These are phyloP conservation scores for Aspidapion aeneum DNA, from an alignment of 2,888 invertebrate species.

Conservation along the genomic window DNA sequence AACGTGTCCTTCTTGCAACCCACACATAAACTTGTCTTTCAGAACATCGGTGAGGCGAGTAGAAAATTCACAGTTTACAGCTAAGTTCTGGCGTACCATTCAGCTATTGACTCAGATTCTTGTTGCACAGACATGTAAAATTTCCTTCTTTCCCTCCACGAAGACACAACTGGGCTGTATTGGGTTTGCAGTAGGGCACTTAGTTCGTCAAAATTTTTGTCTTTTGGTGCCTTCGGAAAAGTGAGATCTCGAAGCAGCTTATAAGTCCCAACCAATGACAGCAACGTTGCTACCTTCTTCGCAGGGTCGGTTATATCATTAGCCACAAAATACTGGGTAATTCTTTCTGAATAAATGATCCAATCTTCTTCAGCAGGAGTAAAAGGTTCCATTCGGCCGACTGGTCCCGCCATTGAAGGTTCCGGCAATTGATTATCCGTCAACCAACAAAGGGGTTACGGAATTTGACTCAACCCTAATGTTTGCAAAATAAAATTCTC, in stretches of 20 bases:
- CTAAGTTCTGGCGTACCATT: not conserved
- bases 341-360: not conserved
- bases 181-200: not conserved
- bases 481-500: not conserved
- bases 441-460: too few species aligned
- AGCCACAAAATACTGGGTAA: not conserved
- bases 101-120: not conserved
- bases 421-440: too few species aligned
- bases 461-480: not conserved
- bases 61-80: conserved; percentile 4
- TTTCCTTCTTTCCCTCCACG: not conserved
- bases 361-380: not conserved
- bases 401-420: not conserved
- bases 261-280: not conserved
- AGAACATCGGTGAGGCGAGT: too few species aligned
- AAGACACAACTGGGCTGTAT: not conserved
- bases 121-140: not conserved
- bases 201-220: not conserved
- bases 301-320: not conserved
- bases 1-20: not conserved
- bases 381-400: not conserved
- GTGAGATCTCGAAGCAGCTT: not conserved
- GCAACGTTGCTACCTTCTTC: not conserved
- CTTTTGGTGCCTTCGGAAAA: not conserved
- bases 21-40: not conserved